Evolutionary conservation across 2,113 vertebrate species (phyloP).

Genomic region (Lophochroa leadbeateri): DNA sequence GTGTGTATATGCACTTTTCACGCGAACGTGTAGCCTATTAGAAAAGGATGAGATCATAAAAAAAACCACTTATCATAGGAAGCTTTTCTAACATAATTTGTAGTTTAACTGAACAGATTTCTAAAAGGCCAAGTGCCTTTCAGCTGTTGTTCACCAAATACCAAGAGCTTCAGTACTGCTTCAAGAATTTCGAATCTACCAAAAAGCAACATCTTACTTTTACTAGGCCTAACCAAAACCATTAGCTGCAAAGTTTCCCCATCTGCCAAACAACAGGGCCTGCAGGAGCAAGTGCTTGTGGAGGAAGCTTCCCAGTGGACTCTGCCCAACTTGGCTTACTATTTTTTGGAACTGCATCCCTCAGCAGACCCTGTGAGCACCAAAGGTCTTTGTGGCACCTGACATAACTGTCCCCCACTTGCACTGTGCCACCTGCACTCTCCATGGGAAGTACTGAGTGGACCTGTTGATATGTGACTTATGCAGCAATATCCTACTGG

Average conservation of each 20-base stretch:
- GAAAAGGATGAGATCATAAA: not conserved
- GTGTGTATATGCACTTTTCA: not conserved
- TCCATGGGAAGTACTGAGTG: not conserved
- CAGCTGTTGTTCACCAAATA: not conserved
- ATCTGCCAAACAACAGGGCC: not conserved
- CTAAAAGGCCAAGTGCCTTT: not conserved
- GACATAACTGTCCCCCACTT: accelerated
- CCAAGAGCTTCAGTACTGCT: not conserved
- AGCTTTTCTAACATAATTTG: not conserved
- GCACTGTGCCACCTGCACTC: not conserved
- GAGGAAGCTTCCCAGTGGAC: not conserved
- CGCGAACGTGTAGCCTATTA: not conserved
- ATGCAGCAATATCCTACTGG: not conserved
- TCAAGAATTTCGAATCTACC: not conserved
- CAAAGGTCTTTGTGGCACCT: not conserved
- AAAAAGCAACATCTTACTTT: not conserved
- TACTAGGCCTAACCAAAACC: not conserved
- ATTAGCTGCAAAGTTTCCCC: not conserved
- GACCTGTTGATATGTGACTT: not conserved
- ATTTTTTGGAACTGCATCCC: not conserved
- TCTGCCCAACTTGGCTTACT: accelerated
- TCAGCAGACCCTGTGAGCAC: not conserved
- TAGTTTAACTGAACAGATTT: not conserved
- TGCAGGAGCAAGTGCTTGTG: not conserved
- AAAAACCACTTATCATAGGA: not conserved